Evolutionary conservation across 2,888 invertebrate genomes (phyloP).

Genomic region (Homarus gammarus): DNA sequence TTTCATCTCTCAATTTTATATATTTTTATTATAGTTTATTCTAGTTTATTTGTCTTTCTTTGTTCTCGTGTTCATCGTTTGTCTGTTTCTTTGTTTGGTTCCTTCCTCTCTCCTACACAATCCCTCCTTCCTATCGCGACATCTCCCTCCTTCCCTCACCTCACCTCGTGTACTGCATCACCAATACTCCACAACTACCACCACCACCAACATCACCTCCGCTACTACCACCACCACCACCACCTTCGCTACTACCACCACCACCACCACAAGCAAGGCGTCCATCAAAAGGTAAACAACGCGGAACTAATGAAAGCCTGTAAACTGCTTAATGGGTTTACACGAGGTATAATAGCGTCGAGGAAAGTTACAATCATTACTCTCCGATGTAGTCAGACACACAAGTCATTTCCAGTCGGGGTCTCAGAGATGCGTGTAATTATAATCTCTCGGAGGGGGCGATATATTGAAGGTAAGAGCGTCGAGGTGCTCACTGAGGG

Average conservation of each 20-base stretch:
- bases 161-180: too few relatives aligned
- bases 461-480: neutral
- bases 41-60: too few relatives aligned
- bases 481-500: neutral
- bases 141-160: constrained; percentile 17
- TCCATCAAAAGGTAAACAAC: constrained; percentile 42
- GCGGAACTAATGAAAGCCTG: constrained; percentile 56
- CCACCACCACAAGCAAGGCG: neutral
- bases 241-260: neutral
- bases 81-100: neutral
- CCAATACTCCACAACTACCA: too few relatives aligned
- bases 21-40: too few relatives aligned
- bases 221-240: neutral
- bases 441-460: constrained; percentile 22
- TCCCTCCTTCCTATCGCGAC: neutral
- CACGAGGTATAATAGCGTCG: constrained; percentile 33
- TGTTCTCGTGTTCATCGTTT: too few relatives aligned
- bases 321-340: constrained; percentile 54
- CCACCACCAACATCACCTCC: too few relatives aligned
- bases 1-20: too few relatives aligned
- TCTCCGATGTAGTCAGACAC: constrained; percentile 33
- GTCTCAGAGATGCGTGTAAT: constrained; percentile 31
- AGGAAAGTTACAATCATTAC: constrained; percentile 45
- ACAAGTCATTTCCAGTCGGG: constrained; percentile 24
- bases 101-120: neutral